Evolutionary conservation across 2,113 vertebrate species (phyloP), one percentile per base, ranked within the genome.

Genomic region (Ellobius talpinus): DNA sequence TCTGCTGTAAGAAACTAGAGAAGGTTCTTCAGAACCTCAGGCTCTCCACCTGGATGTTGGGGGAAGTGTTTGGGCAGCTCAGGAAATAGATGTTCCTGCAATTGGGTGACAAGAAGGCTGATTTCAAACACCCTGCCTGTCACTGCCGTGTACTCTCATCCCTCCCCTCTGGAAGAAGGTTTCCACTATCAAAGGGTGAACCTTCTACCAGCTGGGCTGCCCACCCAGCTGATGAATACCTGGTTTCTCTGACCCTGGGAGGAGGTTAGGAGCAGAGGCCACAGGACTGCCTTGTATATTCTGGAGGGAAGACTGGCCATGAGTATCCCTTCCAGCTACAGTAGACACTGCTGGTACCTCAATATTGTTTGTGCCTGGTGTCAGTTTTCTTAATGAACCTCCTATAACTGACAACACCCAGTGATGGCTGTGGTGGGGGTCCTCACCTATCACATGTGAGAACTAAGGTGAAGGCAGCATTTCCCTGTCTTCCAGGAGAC

Each of bases 111-210:
- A 70, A 24, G 52, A 13, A 66, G 23, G 17, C 52, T 29, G 52
- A 33, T 73, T 73, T 61, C 39, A 98, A 97, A 98, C 91, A 94
- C 95, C 96, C 97, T 96, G 65, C 96, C 96, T 97, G 95, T 98
- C 98, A 93, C 92, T 94, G 94, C 91, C 89, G 39, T 91, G 96
- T 97, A 98, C 97, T 97, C 97, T 98, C 93, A 98, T 98, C 98
- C 96, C 94, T 98, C 93, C 96, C 96, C 90, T 95, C 86, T 96
- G 87, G 97, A 98, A 97, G 95, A 76, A 98, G 97, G 97, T 97
- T 98, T 97, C 97, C 97, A 97, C 96, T 92, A 94, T 95, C 92
- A 98, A 98, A 95, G 85, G 65, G 12, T 19, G 61, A 93, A 36
- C 26, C 13, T 61, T 16, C 31, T 1, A 11, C 36, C 6, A 45